These are phyloP conservation scores for Contarinia nasturtii DNA, from an alignment of 1,140 invertebrate species.

Conservation along the genomic window DNA sequence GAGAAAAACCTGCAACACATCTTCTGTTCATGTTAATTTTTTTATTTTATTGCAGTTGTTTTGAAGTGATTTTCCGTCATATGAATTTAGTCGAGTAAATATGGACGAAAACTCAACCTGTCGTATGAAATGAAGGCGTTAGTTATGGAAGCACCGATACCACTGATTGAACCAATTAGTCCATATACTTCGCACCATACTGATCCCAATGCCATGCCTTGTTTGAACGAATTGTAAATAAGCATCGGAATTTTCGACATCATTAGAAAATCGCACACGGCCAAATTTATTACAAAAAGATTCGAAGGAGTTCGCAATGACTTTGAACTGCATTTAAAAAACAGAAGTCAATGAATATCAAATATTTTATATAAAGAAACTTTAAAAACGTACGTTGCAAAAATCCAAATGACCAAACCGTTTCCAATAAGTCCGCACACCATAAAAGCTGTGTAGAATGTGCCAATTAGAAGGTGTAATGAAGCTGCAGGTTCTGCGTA, in stretches of 20 bases:
- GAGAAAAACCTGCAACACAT: too few relatives aligned
- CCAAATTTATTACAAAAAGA: constrained; percentile 73
- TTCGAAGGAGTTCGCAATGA: constrained; percentile 72
- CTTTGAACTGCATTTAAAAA: constrained; percentile 44
- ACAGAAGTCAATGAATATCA: too few relatives aligned
- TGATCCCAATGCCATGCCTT: constrained; percentile 50
- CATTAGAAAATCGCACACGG: constrained; percentile 73
- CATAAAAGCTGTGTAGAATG: constrained; percentile 63
- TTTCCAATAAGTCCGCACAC: constrained; percentile 62
- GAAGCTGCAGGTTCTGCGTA: constrained; percentile 62
- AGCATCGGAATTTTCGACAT: constrained; percentile 73
- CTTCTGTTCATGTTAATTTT: too few relatives aligned
- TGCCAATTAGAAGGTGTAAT: constrained; percentile 61
- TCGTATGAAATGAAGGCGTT: constrained; percentile 33
- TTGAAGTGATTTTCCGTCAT: too few relatives aligned
- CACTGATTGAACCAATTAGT: constrained; percentile 55
- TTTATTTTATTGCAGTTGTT: too few relatives aligned
- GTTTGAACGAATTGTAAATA: constrained; percentile 67
- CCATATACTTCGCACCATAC: constrained; percentile 60
- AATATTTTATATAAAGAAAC: too few relatives aligned
- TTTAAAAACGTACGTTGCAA: constrained; percentile 50
- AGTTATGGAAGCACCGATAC: constrained; percentile 59
- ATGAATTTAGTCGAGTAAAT: too few relatives aligned
- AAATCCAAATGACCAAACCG: constrained; percentile 76
- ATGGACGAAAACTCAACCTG: too few relatives aligned